Evolutionary conservation across 23 tunicate species (phyloP).

Genomic region (Ciona savignyi): DNA sequence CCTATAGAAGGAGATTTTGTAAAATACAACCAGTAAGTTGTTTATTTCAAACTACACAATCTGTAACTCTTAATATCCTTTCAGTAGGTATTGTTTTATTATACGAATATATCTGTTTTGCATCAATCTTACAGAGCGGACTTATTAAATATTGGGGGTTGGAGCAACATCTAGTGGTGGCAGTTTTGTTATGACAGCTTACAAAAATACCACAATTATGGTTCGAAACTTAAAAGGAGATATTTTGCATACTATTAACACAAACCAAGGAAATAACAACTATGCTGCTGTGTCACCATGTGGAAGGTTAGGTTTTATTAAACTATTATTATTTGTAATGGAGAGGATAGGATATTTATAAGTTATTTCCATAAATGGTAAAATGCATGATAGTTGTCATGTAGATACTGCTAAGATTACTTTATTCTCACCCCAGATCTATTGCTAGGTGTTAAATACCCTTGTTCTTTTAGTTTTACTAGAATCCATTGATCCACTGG

Average conservation of each 20-base stretch:
- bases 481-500: no score
- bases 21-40: conserved; percentile 35
- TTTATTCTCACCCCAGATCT: no score
- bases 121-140: conserved; percentile 46
- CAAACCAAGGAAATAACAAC: conserved; percentile 79
- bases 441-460: no score
- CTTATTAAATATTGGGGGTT: conserved; percentile 67
- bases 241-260: conserved; percentile 57
- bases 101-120: no score
- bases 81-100: no score
- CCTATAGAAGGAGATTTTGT: conserved; percentile 81
- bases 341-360: no score
- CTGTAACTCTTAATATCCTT: no score
- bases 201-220: conserved; percentile 66
- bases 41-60: neutral
- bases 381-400: no score
- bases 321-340: no score
- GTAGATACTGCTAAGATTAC: no score
- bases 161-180: conserved; percentile 66
- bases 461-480: no score
- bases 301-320: conserved; percentile 56
- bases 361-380: no score
- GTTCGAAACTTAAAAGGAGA: conserved; percentile 76
- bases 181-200: conserved; percentile 86
- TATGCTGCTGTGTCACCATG: conserved; percentile 85